These are phyloP conservation scores for Diprion similis DNA, from an alignment of 1,140 invertebrate genomes.

Conservation along the genomic window DNA sequence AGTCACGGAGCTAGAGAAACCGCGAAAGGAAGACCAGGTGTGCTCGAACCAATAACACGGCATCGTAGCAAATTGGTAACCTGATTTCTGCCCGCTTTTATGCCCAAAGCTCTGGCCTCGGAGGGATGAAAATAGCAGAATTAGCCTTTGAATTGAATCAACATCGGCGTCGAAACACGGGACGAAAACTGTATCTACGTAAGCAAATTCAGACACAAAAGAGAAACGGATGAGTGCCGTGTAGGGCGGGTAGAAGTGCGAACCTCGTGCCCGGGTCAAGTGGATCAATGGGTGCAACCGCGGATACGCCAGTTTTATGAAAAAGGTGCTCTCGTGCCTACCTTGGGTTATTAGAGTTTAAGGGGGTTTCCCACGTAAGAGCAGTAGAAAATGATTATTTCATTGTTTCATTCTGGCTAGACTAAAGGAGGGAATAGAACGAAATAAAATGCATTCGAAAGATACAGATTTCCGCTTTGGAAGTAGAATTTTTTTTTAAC, in stretches of 20 bases:
- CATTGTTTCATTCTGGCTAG: too few relatives aligned
- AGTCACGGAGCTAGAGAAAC: neutral
- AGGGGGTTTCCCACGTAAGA: too few relatives aligned
- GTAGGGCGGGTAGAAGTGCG: neutral
- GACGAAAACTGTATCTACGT: neutral
- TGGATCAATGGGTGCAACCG: constrained; percentile 44
- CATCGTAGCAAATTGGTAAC: neutral
- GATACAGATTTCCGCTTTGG: too few relatives aligned
- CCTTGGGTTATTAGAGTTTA: too few relatives aligned
- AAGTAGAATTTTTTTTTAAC: too few relatives aligned
- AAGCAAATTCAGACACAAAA: neutral
- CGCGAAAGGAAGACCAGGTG: neutral
- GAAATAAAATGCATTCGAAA: too few relatives aligned
- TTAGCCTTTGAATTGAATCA: neutral
- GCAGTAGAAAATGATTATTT: too few relatives aligned
- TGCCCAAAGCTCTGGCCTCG: neutral
- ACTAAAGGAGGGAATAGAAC: too few relatives aligned
- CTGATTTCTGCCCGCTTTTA: neutral
- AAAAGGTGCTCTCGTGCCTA: too few relatives aligned
- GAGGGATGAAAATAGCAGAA: neutral
- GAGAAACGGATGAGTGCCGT: neutral
- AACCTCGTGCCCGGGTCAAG: constrained; percentile 33
- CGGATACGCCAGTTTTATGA: neutral
- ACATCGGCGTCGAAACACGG: too few relatives aligned
- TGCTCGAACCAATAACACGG: neutral